A percentile compares a stretch with the other conserved stretches of the same genome.
Conservation (phyloP, 2,888 invertebrate genomes). For the Thera britannica region DNA sequence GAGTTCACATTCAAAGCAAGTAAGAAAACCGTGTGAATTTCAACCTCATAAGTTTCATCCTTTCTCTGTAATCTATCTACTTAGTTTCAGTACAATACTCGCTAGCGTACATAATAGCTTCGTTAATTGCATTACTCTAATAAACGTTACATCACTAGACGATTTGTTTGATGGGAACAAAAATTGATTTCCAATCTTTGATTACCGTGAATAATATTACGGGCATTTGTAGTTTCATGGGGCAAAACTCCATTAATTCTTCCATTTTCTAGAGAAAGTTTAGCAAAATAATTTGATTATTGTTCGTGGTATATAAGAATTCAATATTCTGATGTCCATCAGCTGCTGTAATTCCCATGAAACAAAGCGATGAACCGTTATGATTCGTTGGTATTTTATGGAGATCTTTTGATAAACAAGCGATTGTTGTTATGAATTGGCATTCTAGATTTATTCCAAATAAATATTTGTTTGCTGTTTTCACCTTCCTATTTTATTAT, state of each 20-base stretch:
- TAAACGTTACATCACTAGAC: conserved; percentile 31
- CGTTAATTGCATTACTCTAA: conserved; percentile 29
- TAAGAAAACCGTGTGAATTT: conserved; percentile 52
- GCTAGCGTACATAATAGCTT: conserved; percentile 25
- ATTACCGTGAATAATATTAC: conserved; percentile 41
- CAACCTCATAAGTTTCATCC: conserved; percentile 37
- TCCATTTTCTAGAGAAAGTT: conserved; percentile 48
- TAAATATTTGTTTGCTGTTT: conserved; percentile 30
- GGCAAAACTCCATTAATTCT: conserved; percentile 38
- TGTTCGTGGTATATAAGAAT: conserved; percentile 34
- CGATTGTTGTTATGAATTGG: conserved; percentile 30
- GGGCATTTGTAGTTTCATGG: conserved; percentile 36
- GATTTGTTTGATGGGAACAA: conserved; percentile 36
- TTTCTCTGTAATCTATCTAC: conserved; percentile 37
- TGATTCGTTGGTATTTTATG: conserved; percentile 38
- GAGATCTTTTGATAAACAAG: conserved; percentile 27
- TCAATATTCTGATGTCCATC: conserved; percentile 47
- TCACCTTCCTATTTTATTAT: neutral
- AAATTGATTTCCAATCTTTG: conserved; percentile 35
- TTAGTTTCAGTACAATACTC: conserved; percentile 24
- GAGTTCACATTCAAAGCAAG: conserved; percentile 83
- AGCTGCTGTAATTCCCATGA: conserved; percentile 41
- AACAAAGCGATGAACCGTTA: conserved; percentile 43
- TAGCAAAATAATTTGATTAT: conserved; percentile 42
- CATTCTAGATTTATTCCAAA: conserved; percentile 41